Conservation (phyloP, 2,797 vertebrate species). For the Tolypeutes matacus region DNA sequence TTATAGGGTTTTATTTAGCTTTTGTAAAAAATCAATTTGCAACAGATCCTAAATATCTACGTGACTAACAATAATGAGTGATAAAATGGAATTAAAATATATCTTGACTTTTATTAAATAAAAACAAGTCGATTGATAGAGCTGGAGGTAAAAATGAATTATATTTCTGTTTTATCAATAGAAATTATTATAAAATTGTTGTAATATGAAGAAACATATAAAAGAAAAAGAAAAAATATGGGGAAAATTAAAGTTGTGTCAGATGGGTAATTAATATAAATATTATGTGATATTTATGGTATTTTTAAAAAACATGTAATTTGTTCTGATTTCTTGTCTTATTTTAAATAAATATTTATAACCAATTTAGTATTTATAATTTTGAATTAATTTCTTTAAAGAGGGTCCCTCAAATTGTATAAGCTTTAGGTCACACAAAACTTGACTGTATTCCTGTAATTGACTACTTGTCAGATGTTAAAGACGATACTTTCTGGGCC, state of each 20-base stretch:
- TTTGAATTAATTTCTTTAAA: slow-evolving; percentile 3
- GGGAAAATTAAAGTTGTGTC: neutral
- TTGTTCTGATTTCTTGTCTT: slow-evolving; percentile 6
- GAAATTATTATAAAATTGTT: neutral
- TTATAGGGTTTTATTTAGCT: neutral
- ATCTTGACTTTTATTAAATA: neutral
- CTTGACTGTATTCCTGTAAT: neutral
- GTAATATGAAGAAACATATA: neutral
- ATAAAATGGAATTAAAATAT: neutral
- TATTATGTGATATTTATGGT: neutral
- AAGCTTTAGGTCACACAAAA: neutral
- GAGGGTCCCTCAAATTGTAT: neutral
- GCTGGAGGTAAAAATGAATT: neutral
- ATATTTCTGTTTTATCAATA: neutral
- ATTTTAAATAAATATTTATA: slow-evolving; percentile 1
- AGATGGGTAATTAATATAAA: neutral
- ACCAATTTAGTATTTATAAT: neutral
- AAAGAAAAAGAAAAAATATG: neutral
- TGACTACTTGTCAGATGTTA: neutral
- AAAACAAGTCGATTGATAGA: neutral
- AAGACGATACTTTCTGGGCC: neutral
- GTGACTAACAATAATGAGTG: neutral
- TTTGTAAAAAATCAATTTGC: slow-evolving; percentile 19
- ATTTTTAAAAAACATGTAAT: neutral
- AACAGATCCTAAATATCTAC: slow-evolving; percentile 34